These are phyloP conservation scores for Cynocephalus volans DNA, from an alignment of 2,113 vertebrate species.

Conservation along the genomic window DNA sequence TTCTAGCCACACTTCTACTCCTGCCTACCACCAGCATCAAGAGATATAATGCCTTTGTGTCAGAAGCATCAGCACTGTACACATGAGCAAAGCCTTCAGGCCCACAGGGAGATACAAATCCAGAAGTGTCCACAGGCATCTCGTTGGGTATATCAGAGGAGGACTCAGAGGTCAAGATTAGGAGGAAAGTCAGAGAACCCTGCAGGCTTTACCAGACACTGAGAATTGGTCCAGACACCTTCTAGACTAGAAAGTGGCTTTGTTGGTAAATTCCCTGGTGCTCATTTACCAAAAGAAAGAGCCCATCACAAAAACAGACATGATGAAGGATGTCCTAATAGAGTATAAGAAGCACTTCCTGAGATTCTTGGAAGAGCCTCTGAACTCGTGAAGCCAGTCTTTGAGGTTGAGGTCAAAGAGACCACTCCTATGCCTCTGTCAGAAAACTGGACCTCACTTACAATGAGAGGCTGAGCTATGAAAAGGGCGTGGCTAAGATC, in stretches of 20 bases:
- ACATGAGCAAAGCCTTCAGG: not conserved
- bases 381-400: not conserved
- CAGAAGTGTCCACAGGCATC: not conserved
- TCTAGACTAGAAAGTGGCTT: not conserved
- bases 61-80: not conserved
- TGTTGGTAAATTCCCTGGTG: not conserved
- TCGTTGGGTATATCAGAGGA: not conserved
- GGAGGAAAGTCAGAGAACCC: not conserved
- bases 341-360: constrained; percentile 1
- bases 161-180: not conserved
- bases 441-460: not conserved
- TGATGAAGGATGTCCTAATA: constrained; percentile 5
- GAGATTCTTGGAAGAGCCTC: not conserved
- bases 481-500: not conserved
- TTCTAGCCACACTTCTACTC: not conserved
- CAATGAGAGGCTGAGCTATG: not conserved
- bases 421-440: not conserved
- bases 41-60: not conserved
- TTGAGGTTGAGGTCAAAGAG: not conserved
- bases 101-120: not conserved
- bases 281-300: constrained; percentile 14
- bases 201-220: not conserved
- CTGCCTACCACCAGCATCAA: not conserved
- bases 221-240: not conserved
- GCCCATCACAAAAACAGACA: not conserved